Conservation (phyloP, 2,888 invertebrate genomes). For the Caenorhabditis doughertyi region DNA sequence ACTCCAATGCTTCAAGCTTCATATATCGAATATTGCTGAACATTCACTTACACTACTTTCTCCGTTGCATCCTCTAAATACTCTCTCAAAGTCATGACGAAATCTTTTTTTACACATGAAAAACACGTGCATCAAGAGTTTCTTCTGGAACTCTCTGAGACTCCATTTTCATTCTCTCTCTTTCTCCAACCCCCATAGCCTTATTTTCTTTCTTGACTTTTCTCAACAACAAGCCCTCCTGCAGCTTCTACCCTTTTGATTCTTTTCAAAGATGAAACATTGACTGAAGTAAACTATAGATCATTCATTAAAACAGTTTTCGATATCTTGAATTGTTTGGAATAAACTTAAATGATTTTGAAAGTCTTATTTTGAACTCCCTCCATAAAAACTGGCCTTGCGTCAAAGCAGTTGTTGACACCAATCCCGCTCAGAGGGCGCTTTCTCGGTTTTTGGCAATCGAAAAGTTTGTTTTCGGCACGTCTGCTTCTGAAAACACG, state of each 20-base stretch:
- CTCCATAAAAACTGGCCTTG: neutral
- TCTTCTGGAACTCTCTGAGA: slow-evolving; percentile 27
- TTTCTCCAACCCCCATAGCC: too few relatives aligned
- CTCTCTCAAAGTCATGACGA: slow-evolving; percentile 4
- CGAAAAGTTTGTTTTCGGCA: slow-evolving; percentile 21
- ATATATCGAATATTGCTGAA: too few relatives aligned
- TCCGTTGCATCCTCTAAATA: too few relatives aligned
- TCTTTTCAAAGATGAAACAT: too few relatives aligned
- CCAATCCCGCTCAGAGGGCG: neutral
- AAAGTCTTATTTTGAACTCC: slow-evolving; percentile 1
- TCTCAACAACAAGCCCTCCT: neutral
- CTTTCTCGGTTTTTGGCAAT: slow-evolving; percentile 15
- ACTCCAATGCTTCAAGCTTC: too few relatives aligned
- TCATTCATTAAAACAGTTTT: too few relatives aligned
- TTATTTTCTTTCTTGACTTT: slow-evolving; percentile 16
- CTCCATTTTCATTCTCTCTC: neutral
- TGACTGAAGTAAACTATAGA: too few relatives aligned
- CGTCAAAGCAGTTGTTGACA: neutral
- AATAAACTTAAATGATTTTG: neutral
- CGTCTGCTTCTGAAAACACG: slow-evolving; percentile 18
- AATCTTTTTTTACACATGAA: slow-evolving; percentile 24
- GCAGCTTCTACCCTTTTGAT: too few relatives aligned
- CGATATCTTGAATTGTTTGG: neutral
- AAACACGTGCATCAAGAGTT: slow-evolving; percentile 12
- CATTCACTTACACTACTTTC: too few relatives aligned